These are phyloP conservation scores for Trachymyrmex cornetzi DNA, from an alignment of 1,140 invertebrate genomes.

Conservation along the genomic window DNA sequence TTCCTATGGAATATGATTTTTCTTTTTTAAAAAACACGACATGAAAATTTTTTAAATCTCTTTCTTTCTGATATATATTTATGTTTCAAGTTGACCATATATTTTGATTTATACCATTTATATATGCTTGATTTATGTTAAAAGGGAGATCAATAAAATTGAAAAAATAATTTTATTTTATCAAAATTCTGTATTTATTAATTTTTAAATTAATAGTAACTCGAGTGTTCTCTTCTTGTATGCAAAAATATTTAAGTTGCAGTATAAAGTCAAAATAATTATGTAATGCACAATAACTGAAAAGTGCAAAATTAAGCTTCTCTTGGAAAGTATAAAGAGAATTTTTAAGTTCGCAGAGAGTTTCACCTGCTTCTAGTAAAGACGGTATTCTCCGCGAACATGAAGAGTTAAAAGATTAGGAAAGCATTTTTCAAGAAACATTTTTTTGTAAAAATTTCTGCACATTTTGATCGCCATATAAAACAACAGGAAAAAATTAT, in stretches of 20 bases:
- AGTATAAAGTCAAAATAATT: conserved; percentile 5
- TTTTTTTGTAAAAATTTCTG: conserved; percentile 18
- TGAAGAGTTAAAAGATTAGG: conserved; percentile 11
- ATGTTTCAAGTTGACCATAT: neutral
- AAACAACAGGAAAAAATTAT: neutral
- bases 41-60: neutral
- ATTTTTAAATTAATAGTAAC: neutral
- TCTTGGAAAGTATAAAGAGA: conserved; percentile 44
- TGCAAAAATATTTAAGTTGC: neutral
- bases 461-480: neutral
- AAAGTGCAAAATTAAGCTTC: conserved; percentile 30
- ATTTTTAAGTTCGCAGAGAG: conserved; percentile 37
- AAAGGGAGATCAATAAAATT: neutral
- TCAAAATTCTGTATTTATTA: neutral
- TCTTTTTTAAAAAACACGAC: neutral
- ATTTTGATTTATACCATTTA: neutral
- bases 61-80: neutral
- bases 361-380: neutral
- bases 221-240: neutral
- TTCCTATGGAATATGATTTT: neutral
- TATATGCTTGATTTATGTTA: neutral
- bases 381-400: neutral
- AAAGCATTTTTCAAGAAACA: neutral
- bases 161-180: neutral
- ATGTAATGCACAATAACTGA: neutral